Conservation (phyloP, 2,888 invertebrate species). For the Glyphotaelius pellucidus region DNA sequence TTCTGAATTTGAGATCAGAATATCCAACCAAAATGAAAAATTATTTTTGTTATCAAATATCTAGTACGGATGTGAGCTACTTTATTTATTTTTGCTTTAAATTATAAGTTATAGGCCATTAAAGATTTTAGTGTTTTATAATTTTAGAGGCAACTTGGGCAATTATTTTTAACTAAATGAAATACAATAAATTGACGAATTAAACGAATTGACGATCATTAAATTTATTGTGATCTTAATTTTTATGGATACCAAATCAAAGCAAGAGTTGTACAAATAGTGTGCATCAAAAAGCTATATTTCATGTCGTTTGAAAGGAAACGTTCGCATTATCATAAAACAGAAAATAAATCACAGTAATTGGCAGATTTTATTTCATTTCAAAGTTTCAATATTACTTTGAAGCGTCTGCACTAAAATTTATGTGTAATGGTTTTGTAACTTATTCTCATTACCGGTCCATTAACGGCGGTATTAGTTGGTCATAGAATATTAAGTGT, state of each 20-base stretch:
- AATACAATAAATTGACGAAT: no score
- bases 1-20: no score
- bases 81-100: no score
- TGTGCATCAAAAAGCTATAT: not conserved
- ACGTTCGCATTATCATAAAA: not conserved
- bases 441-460: not conserved
- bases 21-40: no score
- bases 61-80: no score
- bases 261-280: not conserved
- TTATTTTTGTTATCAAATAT: no score
- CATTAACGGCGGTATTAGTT: not conserved
- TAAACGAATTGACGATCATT: no score
- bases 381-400: not conserved
- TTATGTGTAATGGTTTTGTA: not conserved
- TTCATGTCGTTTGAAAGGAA: not conserved
- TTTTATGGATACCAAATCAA: not conserved
- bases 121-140: no score
- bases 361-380: not conserved
- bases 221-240: not conserved
- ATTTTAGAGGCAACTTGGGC: no score
- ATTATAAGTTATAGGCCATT: no score
- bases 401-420: not conserved
- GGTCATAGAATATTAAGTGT: not conserved
- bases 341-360: not conserved
- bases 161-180: no score